Evolutionary conservation across 2,888 invertebrate genomes (phyloP).

Genomic region (Macaria liturata): DNA sequence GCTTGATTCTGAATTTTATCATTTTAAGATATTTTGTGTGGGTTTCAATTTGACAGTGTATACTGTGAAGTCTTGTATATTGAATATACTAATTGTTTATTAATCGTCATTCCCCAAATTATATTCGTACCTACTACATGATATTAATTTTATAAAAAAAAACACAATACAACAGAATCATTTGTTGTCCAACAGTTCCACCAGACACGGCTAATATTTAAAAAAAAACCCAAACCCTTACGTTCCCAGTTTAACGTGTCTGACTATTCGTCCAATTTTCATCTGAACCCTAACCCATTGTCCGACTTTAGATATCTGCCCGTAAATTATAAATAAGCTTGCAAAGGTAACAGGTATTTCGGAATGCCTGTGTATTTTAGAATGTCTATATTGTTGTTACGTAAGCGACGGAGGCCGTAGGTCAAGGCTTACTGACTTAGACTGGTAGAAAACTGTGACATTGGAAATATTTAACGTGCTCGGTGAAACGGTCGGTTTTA

Average conservation of each 20-base stretch:
- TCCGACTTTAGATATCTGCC: constrained; percentile 24
- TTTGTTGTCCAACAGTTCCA: too few relatives aligned
- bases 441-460: constrained; percentile 33
- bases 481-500: constrained; percentile 17
- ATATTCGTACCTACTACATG: too few relatives aligned
- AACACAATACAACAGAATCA: too few relatives aligned
- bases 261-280: constrained; percentile 20
- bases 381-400: constrained; percentile 32
- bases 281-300: constrained; percentile 21
- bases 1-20: too few relatives aligned
- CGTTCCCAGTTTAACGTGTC: not conserved
- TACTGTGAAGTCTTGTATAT: too few relatives aligned
- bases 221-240: too few relatives aligned
- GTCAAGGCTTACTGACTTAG: constrained; percentile 36
- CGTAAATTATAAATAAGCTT: constrained; percentile 35
- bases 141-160: too few relatives aligned
- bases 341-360: constrained; percentile 33
- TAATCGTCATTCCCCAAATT: too few relatives aligned
- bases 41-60: too few relatives aligned
- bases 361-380: constrained; percentile 33
- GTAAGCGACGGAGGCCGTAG: constrained; percentile 29
- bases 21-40: too few relatives aligned
- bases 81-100: too few relatives aligned
- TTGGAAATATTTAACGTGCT: constrained; percentile 30
- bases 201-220: too few relatives aligned